Conservation (phyloP, 2,797 vertebrate genomes). For the Tiaroga cobitis region DNA sequence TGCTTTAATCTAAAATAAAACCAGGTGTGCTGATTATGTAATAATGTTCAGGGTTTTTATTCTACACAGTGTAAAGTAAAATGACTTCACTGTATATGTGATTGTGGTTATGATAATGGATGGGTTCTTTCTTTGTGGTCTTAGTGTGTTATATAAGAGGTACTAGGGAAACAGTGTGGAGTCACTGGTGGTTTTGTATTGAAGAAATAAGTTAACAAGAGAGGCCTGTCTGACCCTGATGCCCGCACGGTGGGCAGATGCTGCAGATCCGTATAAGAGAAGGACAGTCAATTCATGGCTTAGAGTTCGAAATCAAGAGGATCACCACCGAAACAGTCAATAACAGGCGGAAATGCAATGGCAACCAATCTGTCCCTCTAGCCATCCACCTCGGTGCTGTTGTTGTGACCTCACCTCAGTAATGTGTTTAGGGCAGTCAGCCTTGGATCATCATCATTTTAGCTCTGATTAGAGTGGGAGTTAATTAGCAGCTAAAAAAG, state of each 20-base stretch:
- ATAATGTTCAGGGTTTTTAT: slow-evolving; percentile 45
- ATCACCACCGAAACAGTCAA: slow-evolving; percentile 14
- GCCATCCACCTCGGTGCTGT: slow-evolving; percentile 23
- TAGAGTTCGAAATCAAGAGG: slow-evolving; percentile 29
- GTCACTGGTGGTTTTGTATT: slow-evolving; percentile 35
- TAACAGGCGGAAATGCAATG: slow-evolving; percentile 24
- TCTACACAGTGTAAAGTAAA: slow-evolving; percentile 23
- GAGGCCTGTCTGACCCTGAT: slow-evolving; percentile 2
- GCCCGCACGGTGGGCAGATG: background rate
- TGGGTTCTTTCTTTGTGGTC: slow-evolving; percentile 22
- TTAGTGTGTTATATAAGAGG: slow-evolving; percentile 57
- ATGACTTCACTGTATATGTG: slow-evolving; percentile 21
- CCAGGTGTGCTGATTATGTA: slow-evolving; percentile 54
- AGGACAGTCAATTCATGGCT: slow-evolving; percentile 20
- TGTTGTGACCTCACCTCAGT: slow-evolving; percentile 31
- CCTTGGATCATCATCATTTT: slow-evolving; percentile 30
- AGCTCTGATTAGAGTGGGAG: slow-evolving; percentile 44
- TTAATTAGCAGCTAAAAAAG: slow-evolving; percentile 45
- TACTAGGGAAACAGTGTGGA: slow-evolving; percentile 36
- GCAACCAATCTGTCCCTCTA: slow-evolving; percentile 35
- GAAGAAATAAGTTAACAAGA: slow-evolving; percentile 43
- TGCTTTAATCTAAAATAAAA: slow-evolving; percentile 40
- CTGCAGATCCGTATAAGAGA: too few relatives aligned
- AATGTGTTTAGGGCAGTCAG: slow-evolving; percentile 43
- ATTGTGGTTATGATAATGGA: slow-evolving; percentile 12